These are phyloP conservation scores for Drosophila tripunctata DNA, from an alignment of 2,888 invertebrate genomes.

Conservation along the genomic window DNA sequence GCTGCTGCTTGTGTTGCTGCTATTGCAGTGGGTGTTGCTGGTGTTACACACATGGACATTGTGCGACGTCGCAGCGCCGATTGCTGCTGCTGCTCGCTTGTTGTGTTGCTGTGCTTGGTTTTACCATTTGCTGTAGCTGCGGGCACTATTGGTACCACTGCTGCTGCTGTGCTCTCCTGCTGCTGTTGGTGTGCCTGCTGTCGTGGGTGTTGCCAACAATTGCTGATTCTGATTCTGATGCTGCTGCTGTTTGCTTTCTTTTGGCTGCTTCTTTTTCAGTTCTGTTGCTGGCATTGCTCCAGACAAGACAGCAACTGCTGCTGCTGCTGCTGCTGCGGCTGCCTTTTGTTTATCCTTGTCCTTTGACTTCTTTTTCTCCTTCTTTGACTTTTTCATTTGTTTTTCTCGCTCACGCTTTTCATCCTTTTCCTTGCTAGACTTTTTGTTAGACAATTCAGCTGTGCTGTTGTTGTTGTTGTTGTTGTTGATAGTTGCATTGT, in stretches of 20 bases:
- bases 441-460: constrained; percentile 28
- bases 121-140: constrained; percentile 57
- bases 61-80: constrained; percentile 65
- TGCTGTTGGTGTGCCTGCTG: too few relatives aligned
- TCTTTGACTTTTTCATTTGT: constrained; percentile 58
- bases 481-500: too few relatives aligned
- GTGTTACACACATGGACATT: constrained; percentile 66
- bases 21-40: constrained; percentile 20
- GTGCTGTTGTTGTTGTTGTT: constrained; percentile 6
- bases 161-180: too few relatives aligned
- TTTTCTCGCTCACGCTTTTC: constrained; percentile 63
- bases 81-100: constrained; percentile 37
- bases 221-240: constrained; percentile 13
- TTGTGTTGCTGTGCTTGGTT: constrained; percentile 49
- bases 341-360: constrained; percentile 61
- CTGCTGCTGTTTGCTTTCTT: constrained; percentile 29
- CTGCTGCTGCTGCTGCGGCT: constrained; percentile 9
- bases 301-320: background rate
- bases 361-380: constrained; percentile 70
- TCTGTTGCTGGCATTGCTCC: constrained; percentile 22
- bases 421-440: constrained; percentile 53
- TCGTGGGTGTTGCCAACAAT: constrained; percentile 2
- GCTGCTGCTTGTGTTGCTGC: too few relatives aligned
- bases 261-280: constrained; percentile 43
- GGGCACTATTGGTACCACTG: constrained; percentile 21